These are phyloP conservation scores for Helogale parvula DNA, from an alignment of 2,113 vertebrate genomes.

Conservation along the genomic window DNA sequence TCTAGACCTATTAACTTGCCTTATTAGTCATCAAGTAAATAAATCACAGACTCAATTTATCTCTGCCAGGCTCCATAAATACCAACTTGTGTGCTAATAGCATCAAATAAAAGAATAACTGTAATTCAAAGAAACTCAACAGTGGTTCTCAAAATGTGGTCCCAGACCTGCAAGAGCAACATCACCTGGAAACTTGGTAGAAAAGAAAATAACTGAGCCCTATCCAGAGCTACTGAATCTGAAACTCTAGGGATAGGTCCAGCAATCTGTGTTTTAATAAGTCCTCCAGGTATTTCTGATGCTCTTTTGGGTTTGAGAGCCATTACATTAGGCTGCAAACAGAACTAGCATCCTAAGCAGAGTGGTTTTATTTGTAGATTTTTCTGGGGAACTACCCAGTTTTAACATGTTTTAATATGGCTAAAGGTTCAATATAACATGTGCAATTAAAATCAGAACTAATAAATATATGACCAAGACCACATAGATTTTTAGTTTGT, in stretches of 20 bases:
- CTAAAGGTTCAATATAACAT: constrained; percentile 22
- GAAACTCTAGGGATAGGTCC: not conserved
- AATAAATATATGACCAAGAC: not conserved
- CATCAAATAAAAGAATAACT: constrained; percentile 26
- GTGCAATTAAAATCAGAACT: constrained; percentile 35
- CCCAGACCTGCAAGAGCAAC: not conserved
- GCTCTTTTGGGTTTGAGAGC: not conserved
- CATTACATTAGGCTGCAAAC: not conserved
- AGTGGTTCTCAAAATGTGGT: not conserved
- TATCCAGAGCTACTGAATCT: not conserved
- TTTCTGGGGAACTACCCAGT: not conserved
- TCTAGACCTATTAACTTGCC: constrained; percentile 51
- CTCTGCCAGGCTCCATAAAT: constrained; percentile 37
- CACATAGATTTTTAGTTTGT: not conserved
- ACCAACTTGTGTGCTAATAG: not conserved
- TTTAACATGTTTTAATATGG: not conserved
- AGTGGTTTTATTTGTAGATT: constrained; percentile 1
- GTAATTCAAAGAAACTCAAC: not conserved
- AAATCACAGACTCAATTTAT: constrained; percentile 40
- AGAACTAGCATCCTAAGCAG: not conserved
- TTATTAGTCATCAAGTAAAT: constrained; percentile 54
- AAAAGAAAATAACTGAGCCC: not conserved
- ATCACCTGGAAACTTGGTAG: not conserved
- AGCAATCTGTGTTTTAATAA: not conserved
- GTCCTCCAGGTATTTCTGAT: not conserved